These are phyloP conservation scores for Aurelia sp. DNA, from an alignment of 30 jellyfish, hydroid and myxozoan genomes.

Conservation along the genomic window DNA sequence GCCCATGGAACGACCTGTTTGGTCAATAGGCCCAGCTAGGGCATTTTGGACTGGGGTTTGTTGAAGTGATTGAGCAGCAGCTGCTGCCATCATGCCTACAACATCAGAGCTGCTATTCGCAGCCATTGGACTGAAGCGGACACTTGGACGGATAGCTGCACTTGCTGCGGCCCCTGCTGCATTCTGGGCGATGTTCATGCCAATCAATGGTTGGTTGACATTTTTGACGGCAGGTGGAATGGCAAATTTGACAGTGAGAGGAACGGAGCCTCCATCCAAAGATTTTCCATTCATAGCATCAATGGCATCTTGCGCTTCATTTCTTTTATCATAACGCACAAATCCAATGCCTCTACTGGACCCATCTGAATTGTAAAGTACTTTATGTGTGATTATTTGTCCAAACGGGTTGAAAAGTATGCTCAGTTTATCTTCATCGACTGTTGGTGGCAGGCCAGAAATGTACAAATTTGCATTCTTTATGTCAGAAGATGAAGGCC, in stretches of 20 bases:
- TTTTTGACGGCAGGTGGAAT: slow-evolving; percentile 98
- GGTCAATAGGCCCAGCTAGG: slow-evolving; percentile 66
- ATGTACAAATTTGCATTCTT: slow-evolving; percentile 95
- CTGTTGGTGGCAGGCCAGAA: slow-evolving; percentile 92
- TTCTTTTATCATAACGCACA: slow-evolving; percentile 88
- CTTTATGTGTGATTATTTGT: slow-evolving; percentile 91
- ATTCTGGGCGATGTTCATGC: slow-evolving; percentile 27
- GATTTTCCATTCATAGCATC: slow-evolving; percentile 92
- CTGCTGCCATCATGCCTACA: slow-evolving; percentile 73
- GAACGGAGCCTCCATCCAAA: slow-evolving; percentile 74
- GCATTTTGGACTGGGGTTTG: slow-evolving; percentile 71
- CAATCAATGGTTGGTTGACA: slow-evolving; percentile 52
- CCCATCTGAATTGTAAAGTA: slow-evolving; percentile 78
- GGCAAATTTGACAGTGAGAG: slow-evolving; percentile 93
- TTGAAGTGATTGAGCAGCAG: slow-evolving; percentile 65
- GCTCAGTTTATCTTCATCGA: slow-evolving; percentile 85
- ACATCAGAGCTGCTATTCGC: slow-evolving; percentile 44
- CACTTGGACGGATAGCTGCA: slow-evolving; percentile 51
- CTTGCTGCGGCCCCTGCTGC: slow-evolving; percentile 56
- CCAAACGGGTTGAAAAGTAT: slow-evolving; percentile 93
- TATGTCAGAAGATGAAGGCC: slow-evolving; percentile 96
- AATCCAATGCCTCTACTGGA: slow-evolving; percentile 97
- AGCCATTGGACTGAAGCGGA: slow-evolving; percentile 87
- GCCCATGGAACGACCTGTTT: slow-evolving; percentile 60
- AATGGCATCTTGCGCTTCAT: slow-evolving; percentile 96